These are phyloP conservation scores for Epizoanthus ramosus DNA, from an alignment of 92 coral and sea anemone species.

Conservation along the genomic window DNA sequence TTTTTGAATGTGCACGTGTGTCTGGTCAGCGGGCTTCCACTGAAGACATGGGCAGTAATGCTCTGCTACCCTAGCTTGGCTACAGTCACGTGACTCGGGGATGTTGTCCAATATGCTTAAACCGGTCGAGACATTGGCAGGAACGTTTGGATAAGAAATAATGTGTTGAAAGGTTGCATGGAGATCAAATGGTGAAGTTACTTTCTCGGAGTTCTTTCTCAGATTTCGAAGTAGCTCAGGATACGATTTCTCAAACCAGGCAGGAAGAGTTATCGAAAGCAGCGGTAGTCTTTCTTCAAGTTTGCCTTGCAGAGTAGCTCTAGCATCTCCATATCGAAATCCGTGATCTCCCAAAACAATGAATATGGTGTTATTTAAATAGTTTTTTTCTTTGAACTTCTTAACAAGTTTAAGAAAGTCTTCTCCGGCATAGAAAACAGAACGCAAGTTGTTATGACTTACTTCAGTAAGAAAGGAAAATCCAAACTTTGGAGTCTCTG, in stretches of 20 bases:
- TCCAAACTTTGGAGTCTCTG: slow-evolving; percentile 78
- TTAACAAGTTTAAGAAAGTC: slow-evolving; percentile 68
- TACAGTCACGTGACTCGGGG: slow-evolving; percentile 74
- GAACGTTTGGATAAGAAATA: slow-evolving; percentile 69
- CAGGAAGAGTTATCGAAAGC: slow-evolving; percentile 85
- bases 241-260: slow-evolving; percentile 55
- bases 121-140: slow-evolving; percentile 61
- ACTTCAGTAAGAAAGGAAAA: slow-evolving; percentile 76
- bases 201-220: slow-evolving; percentile 60
- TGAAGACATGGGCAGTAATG: slow-evolving; percentile 97
- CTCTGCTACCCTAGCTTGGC: slow-evolving; percentile 77
- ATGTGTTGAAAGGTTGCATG: slow-evolving; percentile 84
- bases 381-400: slow-evolving; percentile 51
- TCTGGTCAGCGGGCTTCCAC: slow-evolving; percentile 60
- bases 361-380: slow-evolving; percentile 73
- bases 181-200: slow-evolving; percentile 92
- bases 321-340: slow-evolving; percentile 75
- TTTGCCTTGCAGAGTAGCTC: slow-evolving; percentile 82
- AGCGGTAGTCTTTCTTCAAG: slow-evolving; percentile 91
- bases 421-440: slow-evolving; percentile 47
- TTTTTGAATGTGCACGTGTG: slow-evolving; percentile 60
- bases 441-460: slow-evolving; percentile 65
- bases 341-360: slow-evolving; percentile 91
- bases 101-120: slow-evolving; percentile 67
- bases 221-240: slow-evolving; percentile 53